Conservation (phyloP, 2,888 invertebrate species). For the Coecobrya sp. region DNA sequence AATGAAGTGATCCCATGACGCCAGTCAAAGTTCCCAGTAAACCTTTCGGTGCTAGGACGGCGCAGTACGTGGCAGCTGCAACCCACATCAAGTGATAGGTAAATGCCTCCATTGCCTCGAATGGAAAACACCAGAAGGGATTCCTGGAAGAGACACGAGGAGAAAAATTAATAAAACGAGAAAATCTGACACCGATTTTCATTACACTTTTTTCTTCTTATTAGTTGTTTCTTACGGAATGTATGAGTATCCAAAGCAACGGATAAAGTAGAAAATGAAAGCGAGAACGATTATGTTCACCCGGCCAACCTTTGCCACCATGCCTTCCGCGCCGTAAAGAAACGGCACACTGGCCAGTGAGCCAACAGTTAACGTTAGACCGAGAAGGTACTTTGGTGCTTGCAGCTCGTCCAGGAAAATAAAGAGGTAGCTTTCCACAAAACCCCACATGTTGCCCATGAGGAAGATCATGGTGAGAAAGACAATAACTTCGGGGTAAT, state of each 20-base stretch:
- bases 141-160: slow-evolving; percentile 89
- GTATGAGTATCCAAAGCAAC: slow-evolving; percentile 94
- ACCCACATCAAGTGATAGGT: slow-evolving; percentile 97
- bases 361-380: slow-evolving; percentile 95
- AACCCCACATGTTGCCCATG: slow-evolving; percentile 95
- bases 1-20: slow-evolving; percentile 95
- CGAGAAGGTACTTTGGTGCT: slow-evolving; percentile 94
- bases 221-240: slow-evolving; percentile 91
- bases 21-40: slow-evolving; percentile 95
- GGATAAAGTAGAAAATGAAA: slow-evolving; percentile 94
- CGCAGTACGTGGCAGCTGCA: slow-evolving; percentile 95
- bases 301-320: slow-evolving; percentile 94
- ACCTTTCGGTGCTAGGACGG: slow-evolving; percentile 94
- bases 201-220: background rate
- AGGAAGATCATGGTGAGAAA: slow-evolving; percentile 94
- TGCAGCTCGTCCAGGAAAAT: slow-evolving; percentile 95
- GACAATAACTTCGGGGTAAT: slow-evolving; percentile 92
- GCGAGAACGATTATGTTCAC: slow-evolving; percentile 95
- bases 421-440: slow-evolving; percentile 96
- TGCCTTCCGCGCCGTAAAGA: slow-evolving; percentile 94
- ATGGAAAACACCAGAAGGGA: slow-evolving; percentile 96
- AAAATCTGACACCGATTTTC: background rate
- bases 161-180: slow-evolving; percentile 39
- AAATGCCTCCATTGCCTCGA: slow-evolving; percentile 95
- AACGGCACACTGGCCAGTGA: slow-evolving; percentile 95